Evolutionary conservation across 2,113 vertebrate species (phyloP).

Genomic region (Cygnus buccinator): DNA sequence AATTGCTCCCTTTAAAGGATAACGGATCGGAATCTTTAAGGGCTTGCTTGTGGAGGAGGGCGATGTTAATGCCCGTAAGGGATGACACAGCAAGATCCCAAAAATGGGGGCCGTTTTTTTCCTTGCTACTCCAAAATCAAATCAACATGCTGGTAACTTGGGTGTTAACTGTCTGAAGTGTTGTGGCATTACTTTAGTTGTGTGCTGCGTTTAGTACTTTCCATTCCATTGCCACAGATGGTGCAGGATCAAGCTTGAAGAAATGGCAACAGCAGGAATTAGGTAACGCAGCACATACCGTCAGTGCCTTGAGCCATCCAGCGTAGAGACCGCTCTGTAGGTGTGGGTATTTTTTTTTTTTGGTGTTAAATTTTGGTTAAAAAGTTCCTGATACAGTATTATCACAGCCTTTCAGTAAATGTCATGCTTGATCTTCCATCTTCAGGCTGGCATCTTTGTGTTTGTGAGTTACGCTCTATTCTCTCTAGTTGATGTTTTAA

Average conservation of each 20-base stretch:
- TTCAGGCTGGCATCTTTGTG: not conserved
- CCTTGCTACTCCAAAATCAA: not conserved
- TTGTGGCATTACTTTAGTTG: accelerated
- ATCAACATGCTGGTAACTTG: not conserved
- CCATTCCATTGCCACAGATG: not conserved
- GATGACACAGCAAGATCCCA: not conserved
- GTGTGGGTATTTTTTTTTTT: too few relatives aligned
- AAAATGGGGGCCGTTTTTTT: not conserved
- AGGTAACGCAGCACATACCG: not conserved
- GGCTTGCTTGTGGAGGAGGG: conserved; percentile 17
- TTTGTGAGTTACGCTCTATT: not conserved
- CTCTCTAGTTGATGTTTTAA: not conserved
- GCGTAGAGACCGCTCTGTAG: not conserved
- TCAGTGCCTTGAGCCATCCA: not conserved
- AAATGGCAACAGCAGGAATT: not conserved
- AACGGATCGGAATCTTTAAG: conserved; percentile 46
- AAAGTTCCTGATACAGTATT: not conserved
- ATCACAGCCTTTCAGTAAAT: not conserved
- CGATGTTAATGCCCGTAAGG: not conserved
- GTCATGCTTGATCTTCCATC: not conserved
- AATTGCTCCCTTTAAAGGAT: conserved; percentile 59
- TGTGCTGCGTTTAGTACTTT: not conserved
- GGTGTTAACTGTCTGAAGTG: not conserved
- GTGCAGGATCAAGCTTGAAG: not conserved
- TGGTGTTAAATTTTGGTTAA: not conserved